Conservation (phyloP, 2,113 vertebrate species). For the Mobula hypostoma region DNA sequence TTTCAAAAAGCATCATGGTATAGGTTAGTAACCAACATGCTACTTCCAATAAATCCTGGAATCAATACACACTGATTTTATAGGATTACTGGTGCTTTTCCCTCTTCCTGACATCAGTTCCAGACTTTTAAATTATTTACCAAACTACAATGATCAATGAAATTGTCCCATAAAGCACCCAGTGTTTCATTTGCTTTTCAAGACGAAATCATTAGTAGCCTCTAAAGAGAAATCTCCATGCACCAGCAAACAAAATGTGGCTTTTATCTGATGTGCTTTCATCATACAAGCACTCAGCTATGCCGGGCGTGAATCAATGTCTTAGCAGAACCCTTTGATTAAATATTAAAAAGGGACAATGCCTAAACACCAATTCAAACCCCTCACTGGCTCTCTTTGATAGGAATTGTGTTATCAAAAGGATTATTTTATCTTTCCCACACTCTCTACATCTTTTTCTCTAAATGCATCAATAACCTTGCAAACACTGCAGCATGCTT, state of each 20-base stretch:
- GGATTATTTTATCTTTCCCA: not conserved
- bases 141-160: not conserved
- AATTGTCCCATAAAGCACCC: not conserved
- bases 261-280: not conserved
- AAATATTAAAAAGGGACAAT: not conserved
- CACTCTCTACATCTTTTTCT: no score
- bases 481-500: not conserved
- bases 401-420: not conserved
- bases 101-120: not conserved
- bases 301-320: not conserved
- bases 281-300: not conserved
- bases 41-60: not conserved
- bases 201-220: not conserved
- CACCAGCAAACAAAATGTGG: not conserved
- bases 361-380: not conserved
- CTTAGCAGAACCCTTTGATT: constrained; percentile 3
- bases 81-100: not conserved
- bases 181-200: not conserved
- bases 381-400: not conserved
- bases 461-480: not conserved
- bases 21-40: not conserved
- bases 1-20: not conserved
- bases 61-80: not conserved
- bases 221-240: not conserved
- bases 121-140: not conserved